A percentile compares a stretch with the other conserved stretches of the same genome.
These are phyloP conservation scores for Melieria omissa DNA, from an alignment of 2,888 invertebrate species.

Conservation along the genomic window DNA sequence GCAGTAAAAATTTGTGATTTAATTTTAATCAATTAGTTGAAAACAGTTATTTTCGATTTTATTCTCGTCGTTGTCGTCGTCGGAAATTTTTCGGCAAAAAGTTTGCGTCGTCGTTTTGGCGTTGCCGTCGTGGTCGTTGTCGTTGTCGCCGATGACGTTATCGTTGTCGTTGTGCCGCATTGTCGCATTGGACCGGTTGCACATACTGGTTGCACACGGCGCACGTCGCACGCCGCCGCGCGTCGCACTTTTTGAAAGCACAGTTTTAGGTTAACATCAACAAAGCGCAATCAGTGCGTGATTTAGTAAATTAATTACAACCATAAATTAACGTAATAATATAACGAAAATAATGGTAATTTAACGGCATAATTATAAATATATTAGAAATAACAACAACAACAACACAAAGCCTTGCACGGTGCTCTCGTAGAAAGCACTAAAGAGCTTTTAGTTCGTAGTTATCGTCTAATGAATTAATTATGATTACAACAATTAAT, in stretches of 20 bases:
- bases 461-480: not conserved
- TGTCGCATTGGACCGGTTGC: too few species aligned
- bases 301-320: too few species aligned
- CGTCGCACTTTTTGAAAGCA: slow-evolving; percentile 20
- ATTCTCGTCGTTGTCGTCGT: not conserved
- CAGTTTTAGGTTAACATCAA: slow-evolving; percentile 44
- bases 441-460: slow-evolving; percentile 54
- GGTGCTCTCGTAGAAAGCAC: slow-evolving; percentile 11
- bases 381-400: slow-evolving; percentile 1
- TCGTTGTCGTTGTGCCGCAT: too few species aligned
- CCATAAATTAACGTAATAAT: not conserved
- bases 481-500: not conserved
- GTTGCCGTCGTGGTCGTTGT: too few species aligned
- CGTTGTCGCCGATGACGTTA: not conserved
- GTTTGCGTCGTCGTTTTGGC: too few species aligned
- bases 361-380: not conserved
- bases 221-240: slow-evolving; percentile 19
- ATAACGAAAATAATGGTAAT: slow-evolving; percentile 1
- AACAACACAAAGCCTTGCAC: slow-evolving; percentile 7
- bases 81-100: too few species aligned
- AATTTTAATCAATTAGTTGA: slow-evolving; percentile 16
- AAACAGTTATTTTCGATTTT: not conserved
- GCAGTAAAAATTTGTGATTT: slow-evolving; percentile 18
- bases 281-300: not conserved
- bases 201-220: not conserved